phyloP scores from a whole-genome alignment of 2,888 invertebrate species.

The Tipula lateralis region DNA sequence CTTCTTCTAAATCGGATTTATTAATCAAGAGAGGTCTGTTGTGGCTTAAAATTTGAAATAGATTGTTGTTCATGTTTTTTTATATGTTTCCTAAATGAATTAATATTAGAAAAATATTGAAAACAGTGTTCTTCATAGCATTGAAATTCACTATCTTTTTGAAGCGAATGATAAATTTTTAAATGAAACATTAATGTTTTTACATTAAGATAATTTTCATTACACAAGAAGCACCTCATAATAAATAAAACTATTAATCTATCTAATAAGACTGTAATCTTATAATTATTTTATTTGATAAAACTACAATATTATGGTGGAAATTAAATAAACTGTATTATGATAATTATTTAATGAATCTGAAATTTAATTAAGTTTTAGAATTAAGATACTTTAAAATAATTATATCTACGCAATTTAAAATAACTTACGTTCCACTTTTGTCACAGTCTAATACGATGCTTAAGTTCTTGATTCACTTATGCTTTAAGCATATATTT shows the following conservation, averaged over 20 bases:
- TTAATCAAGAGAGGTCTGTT: neutral
- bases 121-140: constrained; percentile 24
- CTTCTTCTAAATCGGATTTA: neutral
- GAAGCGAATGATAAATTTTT: neutral
- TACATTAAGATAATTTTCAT: neutral
- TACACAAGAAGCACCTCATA: neutral
- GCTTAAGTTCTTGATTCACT: too few species aligned
- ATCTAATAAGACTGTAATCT: too few species aligned
- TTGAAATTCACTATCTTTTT: constrained; percentile 6
- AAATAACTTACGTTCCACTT: too few species aligned
- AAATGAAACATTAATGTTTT: constrained; percentile 25
- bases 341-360: too few species aligned
- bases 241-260: neutral
- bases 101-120: constrained; percentile 24
- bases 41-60: neutral
- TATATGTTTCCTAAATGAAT: neutral
- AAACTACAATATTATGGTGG: too few species aligned
- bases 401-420: too few species aligned
- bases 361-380: too few species aligned
- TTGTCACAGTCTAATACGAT: too few species aligned
- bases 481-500: too few species aligned
- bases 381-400: too few species aligned
- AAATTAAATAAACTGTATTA: too few species aligned
- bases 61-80: neutral
- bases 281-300: too few species aligned